Conservation (phyloP, 2,797 vertebrate species). For the Aphelocoma californica region DNA sequence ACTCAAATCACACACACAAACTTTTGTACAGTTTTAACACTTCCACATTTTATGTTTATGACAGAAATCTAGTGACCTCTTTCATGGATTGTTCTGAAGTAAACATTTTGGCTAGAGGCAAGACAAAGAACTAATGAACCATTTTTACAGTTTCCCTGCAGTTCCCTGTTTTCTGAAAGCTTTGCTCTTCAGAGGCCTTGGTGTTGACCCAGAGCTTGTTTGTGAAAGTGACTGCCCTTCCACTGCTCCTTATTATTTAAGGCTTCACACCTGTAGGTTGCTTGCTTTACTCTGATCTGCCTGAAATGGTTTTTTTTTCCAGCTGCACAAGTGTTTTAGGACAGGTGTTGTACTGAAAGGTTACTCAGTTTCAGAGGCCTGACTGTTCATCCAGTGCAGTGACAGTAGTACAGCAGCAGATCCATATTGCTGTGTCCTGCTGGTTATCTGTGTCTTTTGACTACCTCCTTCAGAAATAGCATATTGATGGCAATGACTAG, state of each 20-base stretch:
- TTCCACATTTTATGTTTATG: not conserved
- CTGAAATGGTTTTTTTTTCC: not conserved
- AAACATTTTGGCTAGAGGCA: not conserved
- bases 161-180: conserved; percentile 75
- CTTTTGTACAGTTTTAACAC: not conserved
- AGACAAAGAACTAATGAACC: conserved; percentile 71
- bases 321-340: not conserved
- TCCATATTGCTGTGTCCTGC: conserved; percentile 60
- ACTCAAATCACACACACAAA: not conserved
- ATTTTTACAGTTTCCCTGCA: conserved; percentile 50
- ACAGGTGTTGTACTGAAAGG: conserved; percentile 28
- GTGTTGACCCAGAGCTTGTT: conserved; percentile 49
- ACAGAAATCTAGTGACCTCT: not conserved
- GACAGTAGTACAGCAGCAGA: conserved; percentile 51
- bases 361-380: conserved; percentile 40
- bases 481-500: conserved; percentile 82
- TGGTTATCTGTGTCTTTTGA: conserved; percentile 58
- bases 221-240: conserved; percentile 62
- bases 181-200: conserved; percentile 69
- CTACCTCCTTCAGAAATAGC: conserved; percentile 78
- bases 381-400: conserved; percentile 2
- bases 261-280: conserved; percentile 67
- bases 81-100: conserved; percentile 64
- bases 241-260: conserved; percentile 66
- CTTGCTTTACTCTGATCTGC: conserved; percentile 47